phyloP scores from a whole-genome alignment of 2,797 vertebrate species.

The Onychomys arenicola region DNA sequence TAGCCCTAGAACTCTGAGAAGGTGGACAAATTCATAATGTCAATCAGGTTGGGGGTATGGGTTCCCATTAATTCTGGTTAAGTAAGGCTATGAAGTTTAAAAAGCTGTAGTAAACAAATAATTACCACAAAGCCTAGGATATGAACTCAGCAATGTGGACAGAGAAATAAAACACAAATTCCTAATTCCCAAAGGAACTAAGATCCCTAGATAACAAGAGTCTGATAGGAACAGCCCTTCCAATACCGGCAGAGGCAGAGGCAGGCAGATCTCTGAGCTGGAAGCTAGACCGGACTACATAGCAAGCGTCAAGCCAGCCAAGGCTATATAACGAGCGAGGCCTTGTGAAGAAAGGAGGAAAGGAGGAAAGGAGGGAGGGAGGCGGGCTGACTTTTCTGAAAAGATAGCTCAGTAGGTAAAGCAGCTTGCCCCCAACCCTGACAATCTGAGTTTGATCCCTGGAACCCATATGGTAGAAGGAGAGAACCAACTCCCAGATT shows the following conservation, averaged over 20 bases:
- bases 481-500: not conserved
- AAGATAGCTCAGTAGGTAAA: not conserved
- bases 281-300: not conserved
- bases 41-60: not conserved
- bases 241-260: not conserved
- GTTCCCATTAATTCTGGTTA: not conserved
- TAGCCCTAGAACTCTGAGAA: constrained; percentile 29
- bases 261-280: not conserved
- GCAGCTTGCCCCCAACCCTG: not conserved
- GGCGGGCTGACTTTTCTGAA: not conserved
- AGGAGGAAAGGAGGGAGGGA: accelerated
- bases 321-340: not conserved
- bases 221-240: not conserved
- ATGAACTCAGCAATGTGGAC: not conserved
- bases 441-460: not conserved
- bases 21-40: not conserved
- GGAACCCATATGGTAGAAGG: not conserved
- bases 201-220: not conserved
- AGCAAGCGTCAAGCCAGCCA: not conserved
- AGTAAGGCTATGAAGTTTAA: not conserved
- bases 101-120: not conserved
- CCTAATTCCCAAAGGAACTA: not conserved
- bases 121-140: not conserved
- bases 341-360: not conserved
- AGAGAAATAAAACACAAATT: constrained; percentile 14